phyloP scores from a whole-genome alignment of 2,113 vertebrate species.

The Ellobius talpinus region DNA sequence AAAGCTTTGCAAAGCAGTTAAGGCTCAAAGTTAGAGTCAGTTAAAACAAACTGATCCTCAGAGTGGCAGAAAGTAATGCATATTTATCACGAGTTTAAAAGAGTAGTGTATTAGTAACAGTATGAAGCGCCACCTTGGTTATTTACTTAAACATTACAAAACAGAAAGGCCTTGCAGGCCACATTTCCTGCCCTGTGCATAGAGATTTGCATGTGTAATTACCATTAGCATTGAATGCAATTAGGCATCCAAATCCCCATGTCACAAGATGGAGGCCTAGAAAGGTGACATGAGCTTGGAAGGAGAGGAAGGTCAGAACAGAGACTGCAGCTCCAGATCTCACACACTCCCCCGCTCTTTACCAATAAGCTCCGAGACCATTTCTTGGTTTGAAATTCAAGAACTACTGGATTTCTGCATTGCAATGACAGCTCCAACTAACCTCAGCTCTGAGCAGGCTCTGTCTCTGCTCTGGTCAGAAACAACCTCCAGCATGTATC shows the following conservation, averaged over 20 bases:
- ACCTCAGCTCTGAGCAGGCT: conserved; percentile 15
- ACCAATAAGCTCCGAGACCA: neutral
- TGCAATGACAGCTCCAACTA: neutral
- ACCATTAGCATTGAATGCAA: conserved; percentile 47
- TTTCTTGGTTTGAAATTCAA: conserved; percentile 23
- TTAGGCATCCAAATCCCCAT: conserved; percentile 75
- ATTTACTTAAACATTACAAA: conserved; percentile 75
- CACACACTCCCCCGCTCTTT: conserved; percentile 13
- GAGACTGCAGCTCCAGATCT: conserved; percentile 68
- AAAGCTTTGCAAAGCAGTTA: conserved; percentile 85
- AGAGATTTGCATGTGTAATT: conserved; percentile 79
- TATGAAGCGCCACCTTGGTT: conserved; percentile 73
- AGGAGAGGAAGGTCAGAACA: conserved; percentile 64
- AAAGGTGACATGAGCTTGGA: conserved; percentile 65
- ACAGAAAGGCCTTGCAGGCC: conserved; percentile 62
- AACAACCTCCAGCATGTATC: conserved; percentile 6
- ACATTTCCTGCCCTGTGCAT: conserved; percentile 39
- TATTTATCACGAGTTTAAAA: conserved; percentile 42
- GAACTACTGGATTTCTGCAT: conserved; percentile 4
- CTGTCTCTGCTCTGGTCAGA: conserved; percentile 56
- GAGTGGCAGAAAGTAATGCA: conserved; percentile 72
- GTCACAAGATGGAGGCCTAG: conserved; percentile 63
- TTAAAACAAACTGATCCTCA: conserved; percentile 73
- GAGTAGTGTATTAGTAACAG: conserved; percentile 78
- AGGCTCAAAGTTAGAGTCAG: conserved; percentile 74